phyloP scores from a whole-genome alignment of 2,888 invertebrate genomes.

The Timema podura region DNA sequence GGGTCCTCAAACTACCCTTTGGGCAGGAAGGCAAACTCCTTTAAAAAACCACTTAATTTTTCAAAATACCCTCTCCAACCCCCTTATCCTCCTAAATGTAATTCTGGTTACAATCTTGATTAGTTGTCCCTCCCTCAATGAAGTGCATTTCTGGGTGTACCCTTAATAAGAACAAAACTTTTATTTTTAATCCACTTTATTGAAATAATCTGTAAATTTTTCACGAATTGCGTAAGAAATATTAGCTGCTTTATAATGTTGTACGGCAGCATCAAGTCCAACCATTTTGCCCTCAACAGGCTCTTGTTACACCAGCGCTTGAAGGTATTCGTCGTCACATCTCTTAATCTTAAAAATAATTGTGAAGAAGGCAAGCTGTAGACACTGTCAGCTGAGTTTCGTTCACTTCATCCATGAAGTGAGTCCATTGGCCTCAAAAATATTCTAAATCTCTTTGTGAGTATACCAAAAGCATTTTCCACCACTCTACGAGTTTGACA shows the following conservation, averaged over 20 bases:
- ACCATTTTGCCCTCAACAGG: background rate
- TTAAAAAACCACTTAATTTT: no score
- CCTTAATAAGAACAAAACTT: background rate
- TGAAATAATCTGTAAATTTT: background rate
- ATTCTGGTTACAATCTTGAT: no score
- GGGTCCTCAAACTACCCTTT: no score
- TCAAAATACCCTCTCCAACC: no score
- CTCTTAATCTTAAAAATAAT: background rate
- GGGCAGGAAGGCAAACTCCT: no score
- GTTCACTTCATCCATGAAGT: background rate
- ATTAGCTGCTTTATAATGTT: background rate
- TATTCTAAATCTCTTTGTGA: background rate
- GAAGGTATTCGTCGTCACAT: background rate
- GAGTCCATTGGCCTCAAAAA: background rate
- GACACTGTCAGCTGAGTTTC: background rate
- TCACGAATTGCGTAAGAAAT: constrained; percentile 8
- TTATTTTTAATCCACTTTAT: background rate
- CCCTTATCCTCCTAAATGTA: no score
- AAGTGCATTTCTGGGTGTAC: no score
- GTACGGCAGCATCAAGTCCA: background rate
- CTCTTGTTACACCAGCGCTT: background rate
- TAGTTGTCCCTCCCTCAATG: no score
- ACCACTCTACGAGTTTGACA: background rate
- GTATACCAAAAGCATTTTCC: constrained; percentile 12
- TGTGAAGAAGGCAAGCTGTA: background rate